Base-by-base conservation (phyloP, 2,797 vertebrate genomes). In the Huso huso region DNA sequence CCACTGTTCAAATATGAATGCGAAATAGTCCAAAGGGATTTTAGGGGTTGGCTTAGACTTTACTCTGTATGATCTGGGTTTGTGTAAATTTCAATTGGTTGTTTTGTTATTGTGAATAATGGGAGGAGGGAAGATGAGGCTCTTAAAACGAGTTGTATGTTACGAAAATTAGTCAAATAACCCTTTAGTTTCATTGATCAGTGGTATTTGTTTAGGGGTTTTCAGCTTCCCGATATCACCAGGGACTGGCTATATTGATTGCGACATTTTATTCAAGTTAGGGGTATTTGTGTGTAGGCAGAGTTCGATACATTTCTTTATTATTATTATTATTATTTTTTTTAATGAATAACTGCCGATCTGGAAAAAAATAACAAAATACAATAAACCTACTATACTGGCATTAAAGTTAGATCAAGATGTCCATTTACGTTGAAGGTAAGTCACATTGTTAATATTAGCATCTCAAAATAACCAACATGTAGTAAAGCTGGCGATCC, bases 361-460 rank as follows among this genome's bases (percentile, higher is more conserved):
- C 37, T 37, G 37, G 4, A 37, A 37, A 37, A 37, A 37, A 37
- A 37, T 70, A 65, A 61, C 71, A 78, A 64, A 7, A 64, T 7
- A 62, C 55, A 11, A n/a, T 58, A 7, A n/a, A 15, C 7, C 12
- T 58, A 37, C 5, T 13, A 11, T n/a, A 58, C 12, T 11, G 7
- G 55, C 15, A 58, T 58, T 13, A 58, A 7, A 58, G 6, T 11
- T 58, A 11, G 10, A 13, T 66, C 48, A 53, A 68, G 48, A 83
- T 85, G 83, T 64, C 74, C 73, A 67, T 81, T 75, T 82, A 78
- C 67, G 15, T 84, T 15, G 70, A 83, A 83, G 82, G 89, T 90
- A 79, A 87, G 88, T 79, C 49, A 12, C 65, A 51, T 50, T 59
- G 23, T 37, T 37, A 37, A 37, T 37, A 37, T 37, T 37, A 37